phyloP scores from a whole-genome alignment of 2,888 invertebrate genomes.

The Abrostola tripartita region DNA sequence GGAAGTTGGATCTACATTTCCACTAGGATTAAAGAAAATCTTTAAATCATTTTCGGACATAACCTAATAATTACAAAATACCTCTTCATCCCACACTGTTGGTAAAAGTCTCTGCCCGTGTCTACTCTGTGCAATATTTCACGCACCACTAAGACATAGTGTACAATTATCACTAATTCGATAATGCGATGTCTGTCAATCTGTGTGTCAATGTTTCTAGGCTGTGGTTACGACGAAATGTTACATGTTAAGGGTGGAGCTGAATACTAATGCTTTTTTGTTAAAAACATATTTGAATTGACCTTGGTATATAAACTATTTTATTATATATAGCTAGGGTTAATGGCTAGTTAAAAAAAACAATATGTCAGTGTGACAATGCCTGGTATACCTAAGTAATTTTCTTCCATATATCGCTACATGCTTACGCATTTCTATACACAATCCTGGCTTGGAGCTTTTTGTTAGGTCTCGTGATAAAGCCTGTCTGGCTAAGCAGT shows the following conservation, averaged over 20 bases:
- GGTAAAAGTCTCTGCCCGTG: constrained; percentile 18
- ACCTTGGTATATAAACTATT: constrained; percentile 23
- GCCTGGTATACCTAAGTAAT: no score
- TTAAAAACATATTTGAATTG: constrained; percentile 39
- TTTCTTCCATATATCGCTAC: no score
- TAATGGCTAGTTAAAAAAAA: neutral
- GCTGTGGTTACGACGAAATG: constrained; percentile 63
- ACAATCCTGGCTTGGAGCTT: no score
- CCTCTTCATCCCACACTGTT: neutral
- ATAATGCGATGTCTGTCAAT: constrained; percentile 74
- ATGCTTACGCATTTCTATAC: no score
- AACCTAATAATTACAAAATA: neutral
- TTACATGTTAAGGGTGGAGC: constrained; percentile 64
- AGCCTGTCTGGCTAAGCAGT: no score
- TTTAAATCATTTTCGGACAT: neutral
- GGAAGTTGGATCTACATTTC: no score
- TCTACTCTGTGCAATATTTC: constrained; percentile 53
- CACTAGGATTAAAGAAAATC: neutral
- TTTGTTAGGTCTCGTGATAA: no score
- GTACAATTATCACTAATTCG: constrained; percentile 73
- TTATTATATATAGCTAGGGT: neutral
- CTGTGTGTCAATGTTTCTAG: constrained; percentile 64
- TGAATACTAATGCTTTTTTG: constrained; percentile 42
- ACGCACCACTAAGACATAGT: constrained; percentile 61
- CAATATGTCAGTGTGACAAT: neutral